Conservation (phyloP, 2,113 vertebrate species). For the Pristiophorus japonicus region DNA sequence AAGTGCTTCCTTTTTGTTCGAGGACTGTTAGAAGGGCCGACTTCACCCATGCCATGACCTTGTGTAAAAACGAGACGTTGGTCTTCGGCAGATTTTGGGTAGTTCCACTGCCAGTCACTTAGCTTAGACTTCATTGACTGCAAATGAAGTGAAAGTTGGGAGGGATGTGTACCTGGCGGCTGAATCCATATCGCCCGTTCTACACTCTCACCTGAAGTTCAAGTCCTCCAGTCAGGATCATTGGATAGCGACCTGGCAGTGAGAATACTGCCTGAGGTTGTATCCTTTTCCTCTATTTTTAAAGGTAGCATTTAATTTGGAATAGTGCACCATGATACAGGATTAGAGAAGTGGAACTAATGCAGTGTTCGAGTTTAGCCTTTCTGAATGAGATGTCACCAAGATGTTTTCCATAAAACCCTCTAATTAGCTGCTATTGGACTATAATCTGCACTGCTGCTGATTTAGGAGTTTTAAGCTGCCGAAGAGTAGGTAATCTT, state of each 20-base stretch:
- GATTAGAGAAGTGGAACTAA: not conserved
- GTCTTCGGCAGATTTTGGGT: no score
- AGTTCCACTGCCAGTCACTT: no score
- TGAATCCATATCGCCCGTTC: no score
- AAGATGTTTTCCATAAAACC: conserved; percentile 7
- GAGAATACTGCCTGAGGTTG: not conserved
- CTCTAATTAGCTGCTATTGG: conserved; percentile 20
- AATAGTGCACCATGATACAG: not conserved
- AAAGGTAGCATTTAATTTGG: not conserved
- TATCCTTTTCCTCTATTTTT: not conserved
- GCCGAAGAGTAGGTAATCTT: not conserved
- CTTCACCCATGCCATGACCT: no score
- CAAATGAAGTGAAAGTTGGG: no score
- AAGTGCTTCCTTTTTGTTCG: no score
- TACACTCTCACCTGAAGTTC: no score
- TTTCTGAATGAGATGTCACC: not conserved
- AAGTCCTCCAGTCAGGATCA: no score
- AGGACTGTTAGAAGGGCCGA: no score
- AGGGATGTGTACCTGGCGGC: no score
- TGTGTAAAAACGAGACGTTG: no score
- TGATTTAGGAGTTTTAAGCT: not conserved
- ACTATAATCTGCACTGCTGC: not conserved
- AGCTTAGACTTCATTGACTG: no score
- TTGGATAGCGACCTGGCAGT: not conserved
- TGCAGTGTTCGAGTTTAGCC: not conserved